Evolutionary conservation across 2,113 vertebrate genomes (phyloP).

Genomic region (Hypanus sabinus): DNA sequence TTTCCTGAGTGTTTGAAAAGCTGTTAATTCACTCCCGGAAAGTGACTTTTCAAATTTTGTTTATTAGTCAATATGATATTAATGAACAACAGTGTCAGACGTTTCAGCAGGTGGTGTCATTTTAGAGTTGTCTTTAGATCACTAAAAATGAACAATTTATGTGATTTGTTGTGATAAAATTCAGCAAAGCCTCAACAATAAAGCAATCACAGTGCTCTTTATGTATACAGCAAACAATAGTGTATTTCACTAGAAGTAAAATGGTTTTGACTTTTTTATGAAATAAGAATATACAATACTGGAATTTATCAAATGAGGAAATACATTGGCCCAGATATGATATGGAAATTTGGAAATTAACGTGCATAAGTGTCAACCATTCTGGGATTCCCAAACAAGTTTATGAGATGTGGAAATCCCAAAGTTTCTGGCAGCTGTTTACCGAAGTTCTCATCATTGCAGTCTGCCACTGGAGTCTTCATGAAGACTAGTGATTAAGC

Average conservation of each 20-base stretch:
- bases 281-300: neutral
- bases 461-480: too few species aligned
- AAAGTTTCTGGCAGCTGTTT: too few species aligned
- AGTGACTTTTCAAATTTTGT: slow-evolving; percentile 16
- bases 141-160: slow-evolving; percentile 1
- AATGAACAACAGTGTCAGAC: slow-evolving; percentile 9
- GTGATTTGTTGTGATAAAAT: neutral
- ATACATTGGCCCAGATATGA: neutral
- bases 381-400: too few species aligned
- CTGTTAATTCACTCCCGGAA: slow-evolving; percentile 27
- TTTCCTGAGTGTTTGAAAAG: slow-evolving; percentile 21
- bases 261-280: neutral
- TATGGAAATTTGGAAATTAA: too few species aligned
- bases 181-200: neutral
- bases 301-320: neutral
- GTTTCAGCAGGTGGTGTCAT: slow-evolving; percentile 25
- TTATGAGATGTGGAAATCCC: too few species aligned
- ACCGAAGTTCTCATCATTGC: too few species aligned
- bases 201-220: neutral
- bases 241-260: neutral
- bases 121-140: slow-evolving; percentile 1
- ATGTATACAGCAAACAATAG: neutral
- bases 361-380: too few species aligned
- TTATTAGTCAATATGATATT: slow-evolving; percentile 31
- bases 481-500: too few species aligned